Conservation (phyloP, 2,113 vertebrate species). For the Pogonocichla stellata region DNA sequence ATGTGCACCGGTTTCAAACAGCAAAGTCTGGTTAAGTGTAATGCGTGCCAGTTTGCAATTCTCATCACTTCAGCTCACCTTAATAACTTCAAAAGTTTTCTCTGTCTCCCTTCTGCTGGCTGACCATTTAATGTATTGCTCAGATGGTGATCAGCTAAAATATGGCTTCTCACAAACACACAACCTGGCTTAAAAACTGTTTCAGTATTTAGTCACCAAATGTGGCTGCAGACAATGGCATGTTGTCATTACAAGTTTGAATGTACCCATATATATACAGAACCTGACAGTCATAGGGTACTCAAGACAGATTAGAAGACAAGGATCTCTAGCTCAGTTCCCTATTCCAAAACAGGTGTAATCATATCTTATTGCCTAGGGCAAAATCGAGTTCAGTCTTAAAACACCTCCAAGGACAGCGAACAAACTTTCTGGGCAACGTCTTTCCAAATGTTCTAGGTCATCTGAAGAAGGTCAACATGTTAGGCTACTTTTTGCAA, state of each 20-base stretch:
- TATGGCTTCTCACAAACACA: neutral
- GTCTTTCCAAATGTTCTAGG: neutral
- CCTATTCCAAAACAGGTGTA: neutral
- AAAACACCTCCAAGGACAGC: neutral
- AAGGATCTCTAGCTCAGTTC: neutral
- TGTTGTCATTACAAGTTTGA: neutral
- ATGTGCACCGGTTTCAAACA: neutral
- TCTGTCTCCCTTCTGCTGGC: neutral
- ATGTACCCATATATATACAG: accelerated
- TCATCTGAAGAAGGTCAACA: neutral
- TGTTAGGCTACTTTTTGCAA: neutral
- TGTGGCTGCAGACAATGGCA: neutral
- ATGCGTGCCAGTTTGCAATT: neutral
- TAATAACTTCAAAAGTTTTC: neutral
- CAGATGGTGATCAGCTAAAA: neutral
- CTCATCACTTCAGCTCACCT: neutral
- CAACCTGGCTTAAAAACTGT: neutral
- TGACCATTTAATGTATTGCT: neutral
- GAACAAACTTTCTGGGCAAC: neutral
- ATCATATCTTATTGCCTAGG: neutral
- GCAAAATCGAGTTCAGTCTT: neutral
- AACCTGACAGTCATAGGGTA: neutral
- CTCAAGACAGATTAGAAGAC: neutral
- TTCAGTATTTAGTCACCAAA: neutral
- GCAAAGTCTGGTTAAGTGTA: neutral